Percentiles rank a stretch among this genome's conserved stretches.
phyloP scores from a whole-genome alignment of 2,888 invertebrate genomes.

The Orthosia gothica region DNA sequence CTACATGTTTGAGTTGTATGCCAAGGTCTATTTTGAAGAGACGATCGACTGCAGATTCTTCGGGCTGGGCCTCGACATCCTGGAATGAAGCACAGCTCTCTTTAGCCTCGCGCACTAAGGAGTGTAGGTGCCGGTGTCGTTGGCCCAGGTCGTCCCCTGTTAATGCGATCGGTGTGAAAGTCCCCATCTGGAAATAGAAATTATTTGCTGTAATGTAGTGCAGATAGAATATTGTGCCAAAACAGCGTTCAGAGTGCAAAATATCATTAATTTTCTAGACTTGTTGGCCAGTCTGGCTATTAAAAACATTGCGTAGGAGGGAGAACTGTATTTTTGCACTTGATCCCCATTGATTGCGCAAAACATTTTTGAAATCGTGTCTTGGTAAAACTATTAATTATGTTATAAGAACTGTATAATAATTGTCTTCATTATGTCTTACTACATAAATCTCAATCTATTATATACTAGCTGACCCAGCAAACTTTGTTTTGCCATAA shows the following conservation, averaged over 20 bases:
- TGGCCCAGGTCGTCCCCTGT: slow-evolving; percentile 76
- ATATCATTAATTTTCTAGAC: slow-evolving; percentile 11
- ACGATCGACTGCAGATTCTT: slow-evolving; percentile 76
- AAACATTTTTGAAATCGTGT: neutral
- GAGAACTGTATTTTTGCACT: slow-evolving; percentile 18
- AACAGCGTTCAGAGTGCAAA: neutral
- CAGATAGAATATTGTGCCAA: slow-evolving; percentile 9
- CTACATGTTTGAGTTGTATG: slow-evolving; percentile 73
- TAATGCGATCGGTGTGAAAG: slow-evolving; percentile 69
- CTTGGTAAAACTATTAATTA: too few relatives aligned
- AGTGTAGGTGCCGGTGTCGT: slow-evolving; percentile 76
- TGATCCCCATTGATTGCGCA: neutral
- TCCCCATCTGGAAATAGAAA: slow-evolving; percentile 67
- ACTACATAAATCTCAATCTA: too few relatives aligned
- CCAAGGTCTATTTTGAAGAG: slow-evolving; percentile 84
- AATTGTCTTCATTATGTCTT: too few relatives aligned
- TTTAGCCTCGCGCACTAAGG: slow-evolving; percentile 68
- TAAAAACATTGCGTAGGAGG: slow-evolving; percentile 29
- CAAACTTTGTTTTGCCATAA: too few relatives aligned
- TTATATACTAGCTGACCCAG: too few relatives aligned
- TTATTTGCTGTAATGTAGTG: neutral
- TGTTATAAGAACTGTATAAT: too few relatives aligned
- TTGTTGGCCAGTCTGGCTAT: slow-evolving; percentile 13
- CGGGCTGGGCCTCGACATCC: slow-evolving; percentile 65
- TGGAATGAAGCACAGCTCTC: slow-evolving; percentile 29